Evolutionary conservation across 1,140 invertebrate species (phyloP).

Genomic region (Zaprionus nigranus): DNA sequence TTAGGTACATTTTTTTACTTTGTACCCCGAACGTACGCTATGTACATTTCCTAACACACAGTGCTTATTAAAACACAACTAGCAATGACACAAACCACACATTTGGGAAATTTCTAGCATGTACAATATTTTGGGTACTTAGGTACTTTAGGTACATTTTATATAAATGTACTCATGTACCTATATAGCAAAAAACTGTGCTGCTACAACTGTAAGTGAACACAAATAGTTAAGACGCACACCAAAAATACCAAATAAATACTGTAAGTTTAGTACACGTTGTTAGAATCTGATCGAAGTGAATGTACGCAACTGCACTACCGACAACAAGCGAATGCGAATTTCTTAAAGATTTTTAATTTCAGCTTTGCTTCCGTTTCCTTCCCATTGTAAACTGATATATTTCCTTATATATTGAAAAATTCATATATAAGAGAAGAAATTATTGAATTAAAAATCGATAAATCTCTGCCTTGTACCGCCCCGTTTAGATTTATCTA

Average conservation of each 20-base stretch:
- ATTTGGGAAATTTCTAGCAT: not conserved
- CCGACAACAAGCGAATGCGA: too few species aligned
- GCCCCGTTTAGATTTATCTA: not conserved
- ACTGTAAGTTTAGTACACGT: not conserved
- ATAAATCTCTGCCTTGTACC: not conserved
- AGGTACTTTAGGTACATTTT: not conserved
- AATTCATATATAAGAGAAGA: too few species aligned
- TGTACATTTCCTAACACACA: not conserved
- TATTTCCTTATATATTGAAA: too few species aligned
- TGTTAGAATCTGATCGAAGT: too few species aligned
- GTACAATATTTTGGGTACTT: not conserved
- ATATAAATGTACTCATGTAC: not conserved
- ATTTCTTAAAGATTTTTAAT: too few species aligned
- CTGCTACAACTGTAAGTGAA: not conserved
- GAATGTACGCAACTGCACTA: too few species aligned
- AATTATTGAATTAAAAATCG: too few species aligned
- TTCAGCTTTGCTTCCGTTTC: too few species aligned
- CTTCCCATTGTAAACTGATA: too few species aligned
- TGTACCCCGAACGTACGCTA: not conserved
- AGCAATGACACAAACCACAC: not conserved
- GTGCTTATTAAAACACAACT: not conserved
- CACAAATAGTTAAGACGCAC: not conserved
- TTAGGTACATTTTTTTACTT: not conserved
- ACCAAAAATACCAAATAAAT: constrained; percentile 8
- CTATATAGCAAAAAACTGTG: not conserved